These are phyloP conservation scores for Limenitis camilla DNA, from an alignment of 2,888 invertebrate genomes.

Conservation along the genomic window DNA sequence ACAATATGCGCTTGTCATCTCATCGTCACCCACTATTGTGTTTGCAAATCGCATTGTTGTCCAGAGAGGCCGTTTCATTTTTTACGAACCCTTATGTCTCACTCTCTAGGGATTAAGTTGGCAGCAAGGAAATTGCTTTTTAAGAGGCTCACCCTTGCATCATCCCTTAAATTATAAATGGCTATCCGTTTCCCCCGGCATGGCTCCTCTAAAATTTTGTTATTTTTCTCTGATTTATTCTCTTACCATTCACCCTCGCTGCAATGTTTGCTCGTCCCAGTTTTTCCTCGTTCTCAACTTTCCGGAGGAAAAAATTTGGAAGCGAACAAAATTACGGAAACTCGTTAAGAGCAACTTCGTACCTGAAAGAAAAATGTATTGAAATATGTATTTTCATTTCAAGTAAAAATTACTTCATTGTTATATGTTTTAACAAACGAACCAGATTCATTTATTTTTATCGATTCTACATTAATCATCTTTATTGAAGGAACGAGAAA, in stretches of 20 bases:
- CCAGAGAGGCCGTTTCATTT: conserved; percentile 44
- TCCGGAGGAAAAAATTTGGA: conserved; percentile 5
- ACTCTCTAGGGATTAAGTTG: conserved; percentile 32
- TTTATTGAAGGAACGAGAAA: conserved; percentile 6
- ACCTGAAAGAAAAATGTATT: conserved; percentile 2
- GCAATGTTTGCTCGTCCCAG: conserved; percentile 3
- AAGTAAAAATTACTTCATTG: conserved; percentile 1
- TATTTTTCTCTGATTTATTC: conserved; percentile 22
- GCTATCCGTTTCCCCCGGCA: conserved; percentile 24
- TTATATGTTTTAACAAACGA: conserved; percentile 3
- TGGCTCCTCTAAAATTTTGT: conserved; percentile 22
- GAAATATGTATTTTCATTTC: conserved; percentile 7
- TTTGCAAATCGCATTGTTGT: conserved; percentile 43
- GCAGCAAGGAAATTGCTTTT: conserved; percentile 31
- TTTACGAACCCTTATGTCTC: conserved; percentile 28
- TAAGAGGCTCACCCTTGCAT: conserved; percentile 27
- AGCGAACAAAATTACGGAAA: conserved; percentile 8
- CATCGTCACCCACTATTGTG: conserved; percentile 35
- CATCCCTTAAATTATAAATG: conserved; percentile 30
- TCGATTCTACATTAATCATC: conserved; percentile 10
- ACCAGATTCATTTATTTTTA: conserved; percentile 7
- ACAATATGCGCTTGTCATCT: conserved; percentile 18
- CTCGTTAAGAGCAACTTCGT: conserved; percentile 4
- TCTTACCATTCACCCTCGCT: conserved; percentile 7
- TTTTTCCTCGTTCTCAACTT: no score